Evolutionary conservation across 2,888 invertebrate genomes (phyloP), one percentile per base, ranked within the genome.

Genomic region (Microplitis deprimator): DNA sequence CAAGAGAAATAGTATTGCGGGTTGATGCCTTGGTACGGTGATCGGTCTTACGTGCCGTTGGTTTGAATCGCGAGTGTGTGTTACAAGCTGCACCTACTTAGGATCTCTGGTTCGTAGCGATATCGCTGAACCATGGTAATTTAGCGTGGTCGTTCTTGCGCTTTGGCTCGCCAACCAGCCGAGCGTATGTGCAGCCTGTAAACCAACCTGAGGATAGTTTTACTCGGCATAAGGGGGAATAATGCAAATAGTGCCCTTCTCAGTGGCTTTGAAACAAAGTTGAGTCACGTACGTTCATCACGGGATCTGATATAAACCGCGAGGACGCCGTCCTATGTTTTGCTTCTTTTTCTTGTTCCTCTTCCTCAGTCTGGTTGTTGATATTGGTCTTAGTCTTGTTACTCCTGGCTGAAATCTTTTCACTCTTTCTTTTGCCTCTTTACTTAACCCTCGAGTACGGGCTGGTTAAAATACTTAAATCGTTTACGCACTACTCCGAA

Each of bases 51-150:
- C 77, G 72, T 78, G 76, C 69, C 16, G 50, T 78, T 73, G 13
- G 71, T 64, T 29, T 41, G 60, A 59, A 75, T 65, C 74, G 68
- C 77, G 73, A 69, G 73, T 71, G 70, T 78, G 73, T 72, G 72
- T 71, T 75, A 75, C 77, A 78, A 81, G 77, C 50, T 50, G 50
- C 76, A 76, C 75, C 76, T 79, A 79, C 75, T 73, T 77, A 79
- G 79, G 70, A 78, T 77, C 78, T 78, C 79, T 77, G 71, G 72
- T 72, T 65, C 50, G 71, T 75, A 73, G 78, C 79, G 79, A 77
- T 80, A 79, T 73, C 79, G 78, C 73, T 79, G 76, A 78, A 79
- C 75, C 80, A 80, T 78, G 78, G 78, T 80, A 80, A 80, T 79
- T 77, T 79, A 79, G 76, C 79, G 69, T 77, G 77, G 74, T 77